Conservation (phyloP, 2,888 invertebrate genomes). For the Rutpela maculata region DNA sequence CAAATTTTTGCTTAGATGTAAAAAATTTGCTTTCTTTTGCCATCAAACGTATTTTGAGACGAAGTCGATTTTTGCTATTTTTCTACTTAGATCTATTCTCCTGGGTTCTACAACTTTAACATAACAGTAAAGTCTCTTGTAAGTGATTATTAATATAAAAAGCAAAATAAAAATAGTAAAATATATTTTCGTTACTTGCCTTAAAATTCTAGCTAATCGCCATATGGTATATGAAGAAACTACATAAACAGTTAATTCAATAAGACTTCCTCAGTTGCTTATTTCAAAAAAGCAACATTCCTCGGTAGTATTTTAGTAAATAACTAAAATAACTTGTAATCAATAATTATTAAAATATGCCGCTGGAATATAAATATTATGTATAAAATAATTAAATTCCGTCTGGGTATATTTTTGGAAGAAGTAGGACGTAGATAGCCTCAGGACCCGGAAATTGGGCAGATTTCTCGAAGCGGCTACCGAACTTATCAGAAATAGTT, state of each 20-base stretch:
- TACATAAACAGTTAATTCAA: neutral
- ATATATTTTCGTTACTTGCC: neutral
- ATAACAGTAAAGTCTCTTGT: too few species aligned
- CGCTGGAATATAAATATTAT: neutral
- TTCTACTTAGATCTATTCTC: too few species aligned
- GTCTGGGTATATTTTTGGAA: constrained; percentile 41
- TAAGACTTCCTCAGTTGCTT: neutral
- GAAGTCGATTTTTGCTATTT: too few species aligned
- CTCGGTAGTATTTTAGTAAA: neutral
- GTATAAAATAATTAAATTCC: constrained; percentile 41
- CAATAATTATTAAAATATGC: constrained; percentile 2
- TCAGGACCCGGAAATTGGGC: constrained; percentile 46
- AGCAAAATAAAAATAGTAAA: too few species aligned
- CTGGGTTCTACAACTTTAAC: too few species aligned
- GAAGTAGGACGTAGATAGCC: constrained; percentile 45
- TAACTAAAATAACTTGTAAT: neutral
- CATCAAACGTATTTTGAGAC: too few species aligned
- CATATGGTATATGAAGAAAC: neutral
- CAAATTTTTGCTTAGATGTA: too few species aligned
- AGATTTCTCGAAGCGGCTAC: constrained; percentile 50
- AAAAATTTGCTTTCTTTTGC: too few species aligned
- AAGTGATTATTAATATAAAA: too few species aligned
- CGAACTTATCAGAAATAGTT: constrained; percentile 41
- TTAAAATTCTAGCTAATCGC: neutral
- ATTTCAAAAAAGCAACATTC: neutral